Evolutionary conservation across 2,113 vertebrate species (phyloP).

Genomic region (Bufo bufo): DNA sequence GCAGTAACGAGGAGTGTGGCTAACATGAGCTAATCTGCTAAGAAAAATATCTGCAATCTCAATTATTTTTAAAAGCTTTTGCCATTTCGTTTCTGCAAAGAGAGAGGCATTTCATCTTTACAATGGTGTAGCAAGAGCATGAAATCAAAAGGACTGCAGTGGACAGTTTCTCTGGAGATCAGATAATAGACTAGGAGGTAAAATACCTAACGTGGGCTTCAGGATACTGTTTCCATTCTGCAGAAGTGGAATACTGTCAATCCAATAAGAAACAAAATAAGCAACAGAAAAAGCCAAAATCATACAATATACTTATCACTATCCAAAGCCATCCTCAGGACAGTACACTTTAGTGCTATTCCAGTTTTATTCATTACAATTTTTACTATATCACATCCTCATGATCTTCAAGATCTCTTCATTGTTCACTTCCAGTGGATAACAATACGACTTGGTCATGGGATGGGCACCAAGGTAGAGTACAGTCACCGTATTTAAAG

Average conservation of each 20-base stretch:
- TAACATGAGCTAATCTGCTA: conserved; percentile 21
- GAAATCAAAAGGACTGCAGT: conserved; percentile 18
- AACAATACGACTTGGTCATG: no score
- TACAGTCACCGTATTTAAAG: no score
- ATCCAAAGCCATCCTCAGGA: neutral
- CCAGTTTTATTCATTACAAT: neutral
- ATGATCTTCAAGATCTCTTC: neutral
- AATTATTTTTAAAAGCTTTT: conserved; percentile 48
- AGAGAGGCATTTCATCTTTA: conserved; percentile 16
- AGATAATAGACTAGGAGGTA: neutral
- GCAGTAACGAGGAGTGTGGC: conserved; percentile 31
- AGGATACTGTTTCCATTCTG: neutral
- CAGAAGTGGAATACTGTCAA: neutral
- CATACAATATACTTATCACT: neutral
- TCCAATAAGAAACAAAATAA: neutral
- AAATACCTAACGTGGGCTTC: neutral
- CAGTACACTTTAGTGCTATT: neutral
- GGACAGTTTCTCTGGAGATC: neutral
- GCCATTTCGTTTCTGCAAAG: conserved; percentile 19
- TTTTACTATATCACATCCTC: no score
- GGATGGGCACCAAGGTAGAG: no score
- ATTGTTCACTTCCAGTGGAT: neutral
- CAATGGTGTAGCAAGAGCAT: conserved; percentile 7
- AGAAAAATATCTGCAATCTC: conserved; percentile 49
- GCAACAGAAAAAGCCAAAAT: neutral